Evolutionary conservation across 2,113 vertebrate species (phyloP).

Genomic region (Bos indicus): DNA sequence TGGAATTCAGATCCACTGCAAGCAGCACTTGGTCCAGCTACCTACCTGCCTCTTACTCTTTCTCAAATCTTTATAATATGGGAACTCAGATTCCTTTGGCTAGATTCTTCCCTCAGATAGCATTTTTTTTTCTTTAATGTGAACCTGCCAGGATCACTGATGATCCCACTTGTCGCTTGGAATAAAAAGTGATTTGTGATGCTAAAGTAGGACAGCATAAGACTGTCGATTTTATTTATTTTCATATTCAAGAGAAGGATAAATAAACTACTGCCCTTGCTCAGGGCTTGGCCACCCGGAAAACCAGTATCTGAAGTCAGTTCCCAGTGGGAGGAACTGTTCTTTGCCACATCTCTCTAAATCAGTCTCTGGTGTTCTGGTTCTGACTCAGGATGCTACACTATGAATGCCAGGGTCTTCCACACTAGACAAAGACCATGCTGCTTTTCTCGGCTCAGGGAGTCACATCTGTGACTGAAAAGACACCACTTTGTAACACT

Average conservation of each 20-base stretch:
- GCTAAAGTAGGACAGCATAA: not conserved
- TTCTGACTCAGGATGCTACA: slow-evolving; percentile 2
- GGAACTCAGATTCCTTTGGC: not conserved
- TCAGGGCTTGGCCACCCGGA: not conserved
- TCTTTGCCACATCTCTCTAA: not conserved
- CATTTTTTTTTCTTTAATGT: not conserved
- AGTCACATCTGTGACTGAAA: not conserved
- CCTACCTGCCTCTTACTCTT: not conserved
- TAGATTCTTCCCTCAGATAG: not conserved
- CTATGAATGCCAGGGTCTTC: not conserved
- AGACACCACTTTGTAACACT: not conserved
- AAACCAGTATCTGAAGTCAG: not conserved
- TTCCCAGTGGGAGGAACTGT: not conserved
- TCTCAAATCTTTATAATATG: not conserved
- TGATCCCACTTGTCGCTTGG: not conserved
- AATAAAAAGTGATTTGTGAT: not conserved
- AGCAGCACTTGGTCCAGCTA: fast-evolving
- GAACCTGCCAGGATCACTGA: not conserved
- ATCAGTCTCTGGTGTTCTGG: not conserved
- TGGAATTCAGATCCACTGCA: not conserved
- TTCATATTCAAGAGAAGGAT: not conserved
- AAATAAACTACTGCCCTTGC: not conserved
- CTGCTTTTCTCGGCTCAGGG: not conserved
- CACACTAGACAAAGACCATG: fast-evolving
- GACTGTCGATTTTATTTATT: not conserved